Evolutionary conservation across 1,140 invertebrate genomes (phyloP), one percentile per base, ranked within the genome.

Genomic region (Asobara japonica): DNA sequence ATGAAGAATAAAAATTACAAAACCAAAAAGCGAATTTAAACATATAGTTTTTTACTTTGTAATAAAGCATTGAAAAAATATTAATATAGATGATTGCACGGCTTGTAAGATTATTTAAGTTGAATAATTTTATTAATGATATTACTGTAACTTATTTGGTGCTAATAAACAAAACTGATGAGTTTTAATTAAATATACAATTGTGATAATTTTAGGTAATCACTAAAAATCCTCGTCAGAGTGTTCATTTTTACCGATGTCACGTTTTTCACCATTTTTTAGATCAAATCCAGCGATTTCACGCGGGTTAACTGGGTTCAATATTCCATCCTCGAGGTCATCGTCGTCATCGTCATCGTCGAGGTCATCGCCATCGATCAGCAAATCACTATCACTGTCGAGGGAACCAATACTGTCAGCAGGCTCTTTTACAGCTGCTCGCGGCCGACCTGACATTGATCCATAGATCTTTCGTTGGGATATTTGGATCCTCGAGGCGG

Each of bases 361-460:
- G 11, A 86, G 78, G 71, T 87, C 36, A 7, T 38, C 85, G 5
- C 86, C 88, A 69, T 89, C 89, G 18, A 89, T 86, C 36, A 89
- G 79, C 48, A 90, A 79, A 78, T 89, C 89, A 8, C 86, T 88
- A 69, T 90, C 89, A 36, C 87, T 88, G 48, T 89, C 88, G 0
- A 88, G 69, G 1, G 85, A 87, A 27, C 79, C 84, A 0, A 74
- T 83, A 51, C 81, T 86, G 25, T 84, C 83, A 13, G 85, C 83
- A 13, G 83, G 68, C 71, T 89, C 88, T 27, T 82, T 82, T 29
- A 83, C 82, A 2, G 75, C 77, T 41, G 81, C 83, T 22, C 80
- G 76, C 30, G 82, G 85, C 27, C 85, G 78, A 51, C 86, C 89
- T 6, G 87, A 88, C 88, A 90, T 89, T 33, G 86, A 89, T 11